A percentile compares a stretch with the other conserved stretches of the same genome.
Conservation (phyloP, 2,113 vertebrate genomes). For the Equus przewalskii region DNA sequence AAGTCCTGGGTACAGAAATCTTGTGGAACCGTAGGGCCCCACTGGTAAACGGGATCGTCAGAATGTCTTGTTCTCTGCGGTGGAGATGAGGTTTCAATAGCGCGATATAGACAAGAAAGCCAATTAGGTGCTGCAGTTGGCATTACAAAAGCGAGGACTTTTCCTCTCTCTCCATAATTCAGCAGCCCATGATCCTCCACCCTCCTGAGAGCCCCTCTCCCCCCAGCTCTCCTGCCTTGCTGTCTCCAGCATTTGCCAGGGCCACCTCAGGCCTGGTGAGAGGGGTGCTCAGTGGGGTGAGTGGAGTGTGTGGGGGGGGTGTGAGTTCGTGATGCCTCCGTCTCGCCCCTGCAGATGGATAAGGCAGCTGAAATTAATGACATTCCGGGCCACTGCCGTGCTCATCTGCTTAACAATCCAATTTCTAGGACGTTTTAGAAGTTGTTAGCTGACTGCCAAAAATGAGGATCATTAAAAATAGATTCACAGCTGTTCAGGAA, state of each 20-base stretch:
- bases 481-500: constrained; percentile 91
- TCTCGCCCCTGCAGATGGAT: constrained; percentile 79
- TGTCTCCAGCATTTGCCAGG: neutral
- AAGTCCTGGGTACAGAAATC: neutral
- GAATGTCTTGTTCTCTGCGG: neutral
- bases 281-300: neutral
- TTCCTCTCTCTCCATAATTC: neutral
- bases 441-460: constrained; percentile 92
- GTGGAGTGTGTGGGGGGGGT: too few species aligned
- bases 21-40: neutral
- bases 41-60: neutral
- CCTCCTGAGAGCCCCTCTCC: neutral
- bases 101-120: fast-evolving
- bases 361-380: constrained; percentile 87
- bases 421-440: constrained; percentile 90
- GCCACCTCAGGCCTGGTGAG: neutral
- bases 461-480: constrained; percentile 92
- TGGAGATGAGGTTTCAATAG: neutral
- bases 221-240: neutral
- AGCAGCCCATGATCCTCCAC: neutral
- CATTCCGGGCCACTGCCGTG: constrained; percentile 84
- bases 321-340: neutral
- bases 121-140: neutral
- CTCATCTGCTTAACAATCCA: constrained; percentile 91
- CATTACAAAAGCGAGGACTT: neutral